Evolutionary conservation across 2,888 invertebrate genomes (phyloP).

Genomic region (Heteromyza rotundicornis): DNA sequence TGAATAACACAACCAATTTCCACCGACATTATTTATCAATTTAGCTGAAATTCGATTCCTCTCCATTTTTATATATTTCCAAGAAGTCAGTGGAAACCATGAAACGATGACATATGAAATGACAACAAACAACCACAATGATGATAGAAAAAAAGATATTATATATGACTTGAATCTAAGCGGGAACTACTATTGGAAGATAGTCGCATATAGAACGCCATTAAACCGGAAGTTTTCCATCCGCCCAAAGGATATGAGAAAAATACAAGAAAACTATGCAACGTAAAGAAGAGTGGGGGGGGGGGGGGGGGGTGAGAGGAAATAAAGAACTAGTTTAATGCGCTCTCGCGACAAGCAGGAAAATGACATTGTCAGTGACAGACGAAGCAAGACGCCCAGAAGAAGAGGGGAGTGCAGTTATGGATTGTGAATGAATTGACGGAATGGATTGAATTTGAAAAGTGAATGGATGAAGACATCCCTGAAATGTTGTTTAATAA

Average conservation of each 20-base stretch:
- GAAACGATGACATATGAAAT: conserved; percentile 44
- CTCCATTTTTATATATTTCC: too few species aligned
- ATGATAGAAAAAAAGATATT: background rate
- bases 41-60: too few species aligned
- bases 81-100: conserved; percentile 31
- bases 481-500: background rate
- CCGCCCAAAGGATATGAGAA: background rate
- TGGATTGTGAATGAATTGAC: background rate
- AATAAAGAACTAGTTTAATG: background rate
- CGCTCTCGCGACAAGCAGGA: conserved; percentile 1
- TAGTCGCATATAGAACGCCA: background rate
- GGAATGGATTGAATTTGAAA: background rate
- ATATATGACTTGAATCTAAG: background rate
- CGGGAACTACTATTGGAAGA: too few species aligned
- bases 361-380: conserved; percentile 10
- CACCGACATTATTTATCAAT: too few species aligned
- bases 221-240: background rate
- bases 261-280: conserved; percentile 19
- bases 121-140: background rate
- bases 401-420: background rate
- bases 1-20: too few species aligned
- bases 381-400: background rate
- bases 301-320: too few species aligned
- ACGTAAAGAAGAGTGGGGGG: background rate
- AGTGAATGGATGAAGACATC: background rate